Evolutionary conservation across 2,888 invertebrate species (phyloP).

Genomic region (Dioctria linearis): DNA sequence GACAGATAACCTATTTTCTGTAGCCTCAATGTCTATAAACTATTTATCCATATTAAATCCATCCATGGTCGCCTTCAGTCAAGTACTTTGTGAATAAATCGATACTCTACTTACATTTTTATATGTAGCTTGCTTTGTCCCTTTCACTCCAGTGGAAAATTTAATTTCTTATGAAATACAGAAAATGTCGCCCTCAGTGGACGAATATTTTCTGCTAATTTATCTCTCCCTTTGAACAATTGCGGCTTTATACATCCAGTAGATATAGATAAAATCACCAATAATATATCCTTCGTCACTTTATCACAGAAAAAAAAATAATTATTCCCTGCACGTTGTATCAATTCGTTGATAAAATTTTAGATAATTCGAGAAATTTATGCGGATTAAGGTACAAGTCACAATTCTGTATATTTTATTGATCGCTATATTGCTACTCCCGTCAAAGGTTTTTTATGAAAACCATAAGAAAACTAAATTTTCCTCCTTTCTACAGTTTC

Average conservation of each 20-base stretch:
- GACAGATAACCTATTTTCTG: slow-evolving; percentile 27
- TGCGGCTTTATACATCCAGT: slow-evolving; percentile 13
- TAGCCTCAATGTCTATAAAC: slow-evolving; percentile 1
- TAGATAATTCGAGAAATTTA: slow-evolving; percentile 3
- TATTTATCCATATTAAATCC: slow-evolving; percentile 30
- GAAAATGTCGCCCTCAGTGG: slow-evolving; percentile 44
- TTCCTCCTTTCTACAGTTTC: slow-evolving; percentile 1
- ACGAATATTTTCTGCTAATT: slow-evolving; percentile 16
- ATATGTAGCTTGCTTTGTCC: slow-evolving; percentile 54
- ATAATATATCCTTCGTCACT: slow-evolving; percentile 15
- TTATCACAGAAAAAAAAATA: slow-evolving; percentile 13
- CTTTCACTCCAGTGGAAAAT: slow-evolving; percentile 47
- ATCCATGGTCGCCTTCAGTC: slow-evolving; percentile 17
- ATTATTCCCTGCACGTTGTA: slow-evolving; percentile 26
- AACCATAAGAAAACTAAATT: slow-evolving; percentile 6
- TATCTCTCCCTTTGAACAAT: background rate
- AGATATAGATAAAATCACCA: slow-evolving; percentile 10
- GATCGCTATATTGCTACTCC: background rate
- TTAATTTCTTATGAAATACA: slow-evolving; percentile 40
- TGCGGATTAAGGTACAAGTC: background rate
- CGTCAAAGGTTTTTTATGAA: background rate
- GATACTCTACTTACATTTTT: slow-evolving; percentile 59
- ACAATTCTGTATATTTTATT: background rate
- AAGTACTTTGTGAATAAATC: slow-evolving; percentile 53
- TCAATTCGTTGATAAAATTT: slow-evolving; percentile 37